Conservation (phyloP, 2,797 vertebrate genomes). For the Gila robusta region DNA sequence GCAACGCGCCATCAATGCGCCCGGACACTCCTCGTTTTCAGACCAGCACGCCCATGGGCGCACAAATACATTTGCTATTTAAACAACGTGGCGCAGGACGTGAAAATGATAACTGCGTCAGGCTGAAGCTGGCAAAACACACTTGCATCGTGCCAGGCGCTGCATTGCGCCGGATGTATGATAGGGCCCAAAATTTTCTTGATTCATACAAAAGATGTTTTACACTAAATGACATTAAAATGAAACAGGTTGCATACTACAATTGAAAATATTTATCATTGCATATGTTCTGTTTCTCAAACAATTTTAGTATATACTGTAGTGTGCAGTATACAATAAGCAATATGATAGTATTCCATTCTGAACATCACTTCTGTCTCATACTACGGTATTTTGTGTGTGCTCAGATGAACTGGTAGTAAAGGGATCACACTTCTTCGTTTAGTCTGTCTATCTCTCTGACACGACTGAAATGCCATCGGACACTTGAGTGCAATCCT, state of each 20-base stretch:
- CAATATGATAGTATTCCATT: neutral
- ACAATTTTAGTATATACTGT: neutral
- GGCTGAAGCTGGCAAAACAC: too few relatives aligned
- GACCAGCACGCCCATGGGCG: too few relatives aligned
- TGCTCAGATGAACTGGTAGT: neutral
- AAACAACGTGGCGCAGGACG: too few relatives aligned
- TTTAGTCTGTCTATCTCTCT: neutral
- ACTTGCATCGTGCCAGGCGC: too few relatives aligned
- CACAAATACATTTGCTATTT: too few relatives aligned
- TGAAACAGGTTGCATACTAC: neutral
- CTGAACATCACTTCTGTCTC: constrained; percentile 12
- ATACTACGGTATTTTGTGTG: neutral
- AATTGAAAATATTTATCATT: neutral
- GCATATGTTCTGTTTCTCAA: neutral
- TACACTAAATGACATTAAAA: neutral
- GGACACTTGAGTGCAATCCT: constrained; percentile 38
- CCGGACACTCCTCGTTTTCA: too few relatives aligned
- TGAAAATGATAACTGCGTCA: too few relatives aligned
- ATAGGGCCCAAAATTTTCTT: neutral
- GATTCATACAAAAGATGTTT: neutral
- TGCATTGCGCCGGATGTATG: too few relatives aligned
- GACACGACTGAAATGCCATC: constrained; percentile 17
- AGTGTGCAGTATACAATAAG: neutral
- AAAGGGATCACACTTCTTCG: neutral
- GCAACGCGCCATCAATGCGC: too few relatives aligned